Percentiles rank a stretch among this genome's conserved stretches.
Conservation (phyloP, 2,888 invertebrate species). For the Uropetala carovei region DNA sequence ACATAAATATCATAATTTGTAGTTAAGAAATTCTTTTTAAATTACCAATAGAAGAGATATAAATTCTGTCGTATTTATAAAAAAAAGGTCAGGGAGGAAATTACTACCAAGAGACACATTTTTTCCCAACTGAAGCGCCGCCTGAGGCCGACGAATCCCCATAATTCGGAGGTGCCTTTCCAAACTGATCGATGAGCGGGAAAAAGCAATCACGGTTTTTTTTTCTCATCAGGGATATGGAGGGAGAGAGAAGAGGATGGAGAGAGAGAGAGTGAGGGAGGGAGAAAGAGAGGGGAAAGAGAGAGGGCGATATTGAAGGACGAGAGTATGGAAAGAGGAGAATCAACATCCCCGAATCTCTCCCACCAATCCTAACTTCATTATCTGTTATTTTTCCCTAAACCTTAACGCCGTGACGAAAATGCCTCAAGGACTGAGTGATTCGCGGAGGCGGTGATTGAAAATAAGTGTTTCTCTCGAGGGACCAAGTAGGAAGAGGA, state of each 20-base stretch:
- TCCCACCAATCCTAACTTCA: neutral
- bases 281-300: neutral
- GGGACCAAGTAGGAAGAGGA: conserved; percentile 21
- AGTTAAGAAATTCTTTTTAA: neutral
- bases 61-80: neutral
- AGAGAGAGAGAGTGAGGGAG: neutral
- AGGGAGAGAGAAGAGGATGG: neutral
- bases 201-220: conserved; percentile 37
- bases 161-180: neutral
- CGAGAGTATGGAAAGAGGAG: neutral
- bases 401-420: neutral
- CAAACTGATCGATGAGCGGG: conserved; percentile 40
- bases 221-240: neutral
- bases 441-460: neutral
- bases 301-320: neutral
- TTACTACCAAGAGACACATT: too few relatives aligned
- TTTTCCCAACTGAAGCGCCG: too few relatives aligned
- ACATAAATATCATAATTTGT: neutral
- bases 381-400: neutral
- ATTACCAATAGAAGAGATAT: neutral
- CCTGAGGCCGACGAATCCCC: neutral
- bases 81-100: too few relatives aligned
- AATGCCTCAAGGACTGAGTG: neutral
- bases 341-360: neutral
- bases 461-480: conserved; percentile 8